Evolutionary conservation across 2,888 invertebrate genomes (phyloP).

Genomic region (Diaperis boleti): DNA sequence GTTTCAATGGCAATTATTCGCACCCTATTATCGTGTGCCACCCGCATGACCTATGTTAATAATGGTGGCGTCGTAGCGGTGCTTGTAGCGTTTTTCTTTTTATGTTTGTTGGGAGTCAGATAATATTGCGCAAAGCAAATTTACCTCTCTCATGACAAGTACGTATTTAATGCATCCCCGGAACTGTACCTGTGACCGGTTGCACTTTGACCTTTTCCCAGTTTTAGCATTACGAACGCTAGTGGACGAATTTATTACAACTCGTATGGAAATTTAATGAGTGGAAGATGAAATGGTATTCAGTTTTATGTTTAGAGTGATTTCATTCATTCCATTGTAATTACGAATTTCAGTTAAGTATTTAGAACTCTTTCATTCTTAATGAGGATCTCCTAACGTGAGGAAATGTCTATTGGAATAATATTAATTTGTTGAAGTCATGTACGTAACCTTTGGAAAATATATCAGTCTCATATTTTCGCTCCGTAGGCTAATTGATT

Average conservation of each 20-base stretch:
- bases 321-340: slow-evolving; percentile 15
- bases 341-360: slow-evolving; percentile 14
- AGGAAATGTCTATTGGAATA: no score
- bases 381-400: no score
- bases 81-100: not conserved
- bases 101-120: no score
- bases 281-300: slow-evolving; percentile 25
- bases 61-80: not conserved
- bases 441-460: no score
- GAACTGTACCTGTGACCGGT: slow-evolving; percentile 42
- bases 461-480: no score
- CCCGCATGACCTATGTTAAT: not conserved
- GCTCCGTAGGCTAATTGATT: no score
- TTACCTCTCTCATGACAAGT: not conserved
- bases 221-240: not conserved
- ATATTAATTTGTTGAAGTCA: no score
- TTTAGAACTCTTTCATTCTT: no score
- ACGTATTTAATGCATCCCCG: slow-evolving; percentile 24
- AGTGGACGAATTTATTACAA: slow-evolving; percentile 1
- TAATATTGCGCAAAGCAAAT: no score
- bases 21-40: slow-evolving; percentile 8
- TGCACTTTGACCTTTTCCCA: slow-evolving; percentile 47
- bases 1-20: slow-evolving; percentile 9
- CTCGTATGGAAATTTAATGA: slow-evolving; percentile 16
- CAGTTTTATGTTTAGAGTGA: slow-evolving; percentile 19